phyloP scores from a whole-genome alignment of 2,797 vertebrate species.

The Cynopterus sphinx region DNA sequence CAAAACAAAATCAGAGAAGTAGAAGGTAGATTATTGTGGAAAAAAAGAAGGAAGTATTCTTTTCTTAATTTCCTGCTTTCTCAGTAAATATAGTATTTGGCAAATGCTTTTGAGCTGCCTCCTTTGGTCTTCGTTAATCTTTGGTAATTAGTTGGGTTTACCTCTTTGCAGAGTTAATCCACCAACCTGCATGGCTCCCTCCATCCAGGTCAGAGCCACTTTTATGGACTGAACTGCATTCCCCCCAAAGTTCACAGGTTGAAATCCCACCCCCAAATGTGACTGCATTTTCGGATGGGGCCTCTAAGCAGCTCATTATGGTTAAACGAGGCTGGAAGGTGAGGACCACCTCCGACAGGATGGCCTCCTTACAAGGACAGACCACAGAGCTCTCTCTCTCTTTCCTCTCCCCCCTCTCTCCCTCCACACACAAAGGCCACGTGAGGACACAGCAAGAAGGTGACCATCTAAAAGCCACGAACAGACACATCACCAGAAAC shows the following conservation, averaged over 20 bases:
- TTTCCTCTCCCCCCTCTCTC: fast-evolving
- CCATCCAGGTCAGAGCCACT: neutral
- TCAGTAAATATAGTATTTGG: neutral
- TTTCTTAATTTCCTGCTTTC: neutral
- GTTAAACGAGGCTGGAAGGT: neutral
- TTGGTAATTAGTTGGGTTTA: neutral
- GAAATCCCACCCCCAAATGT: neutral
- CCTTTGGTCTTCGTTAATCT: neutral
- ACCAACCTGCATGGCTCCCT: neutral
- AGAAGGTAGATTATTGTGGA: neutral
- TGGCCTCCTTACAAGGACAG: neutral
- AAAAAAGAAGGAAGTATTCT: neutral
- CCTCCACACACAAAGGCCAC: neutral
- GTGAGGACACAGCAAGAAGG: neutral
- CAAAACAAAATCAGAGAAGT: neutral
- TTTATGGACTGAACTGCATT: neutral
- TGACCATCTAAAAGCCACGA: neutral
- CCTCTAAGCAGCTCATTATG: neutral
- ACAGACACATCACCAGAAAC: neutral
- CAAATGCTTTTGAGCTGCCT: neutral
- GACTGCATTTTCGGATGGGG: neutral
- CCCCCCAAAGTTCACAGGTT: neutral
- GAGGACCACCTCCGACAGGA: neutral
- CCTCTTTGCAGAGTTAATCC: neutral
- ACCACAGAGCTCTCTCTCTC: neutral